Percentiles rank a stretch among this genome's conserved stretches.
phyloP scores from a whole-genome alignment of 64 coral and sea anemone species.

The Porites australiensis region DNA sequence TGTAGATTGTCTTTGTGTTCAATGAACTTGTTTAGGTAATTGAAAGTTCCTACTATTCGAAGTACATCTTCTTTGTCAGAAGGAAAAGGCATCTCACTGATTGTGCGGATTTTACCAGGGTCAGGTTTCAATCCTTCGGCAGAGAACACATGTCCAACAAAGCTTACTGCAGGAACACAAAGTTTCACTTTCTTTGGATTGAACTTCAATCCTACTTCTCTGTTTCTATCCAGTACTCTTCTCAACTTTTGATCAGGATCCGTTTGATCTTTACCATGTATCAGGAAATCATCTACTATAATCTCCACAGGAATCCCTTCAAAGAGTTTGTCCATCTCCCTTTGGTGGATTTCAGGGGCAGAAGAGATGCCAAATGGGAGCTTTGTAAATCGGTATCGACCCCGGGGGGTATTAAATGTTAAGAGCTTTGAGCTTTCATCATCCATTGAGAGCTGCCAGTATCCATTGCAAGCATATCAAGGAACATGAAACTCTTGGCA shows the following conservation, averaged over 20 bases:
- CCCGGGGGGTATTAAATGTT: conserved; percentile 34
- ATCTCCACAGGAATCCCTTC: too few species aligned
- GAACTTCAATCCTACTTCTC: too few species aligned
- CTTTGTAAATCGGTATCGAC: neutral
- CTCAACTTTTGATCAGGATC: too few species aligned
- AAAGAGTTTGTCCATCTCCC: too few species aligned
- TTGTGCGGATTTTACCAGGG: neutral
- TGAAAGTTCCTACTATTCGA: neutral
- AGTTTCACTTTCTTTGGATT: neutral
- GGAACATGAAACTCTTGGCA: neutral
- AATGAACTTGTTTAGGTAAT: neutral
- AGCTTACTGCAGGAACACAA: neutral
- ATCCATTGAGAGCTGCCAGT: conserved; percentile 33
- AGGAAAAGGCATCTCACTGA: neutral
- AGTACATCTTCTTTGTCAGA: neutral
- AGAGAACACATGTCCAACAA: neutral
- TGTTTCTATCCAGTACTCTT: too few species aligned
- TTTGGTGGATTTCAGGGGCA: too few species aligned
- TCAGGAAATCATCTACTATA: too few species aligned
- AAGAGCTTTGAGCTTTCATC: neutral
- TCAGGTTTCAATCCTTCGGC: neutral
- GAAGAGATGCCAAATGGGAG: too few species aligned
- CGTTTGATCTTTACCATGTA: too few species aligned
- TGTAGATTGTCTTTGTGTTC: conserved; percentile 8
- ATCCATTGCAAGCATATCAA: conserved; percentile 51